Percentiles rank a stretch among this genome's conserved stretches.
These are phyloP conservation scores for Uria aalge DNA, from an alignment of 2,113 vertebrate species.

Conservation along the genomic window DNA sequence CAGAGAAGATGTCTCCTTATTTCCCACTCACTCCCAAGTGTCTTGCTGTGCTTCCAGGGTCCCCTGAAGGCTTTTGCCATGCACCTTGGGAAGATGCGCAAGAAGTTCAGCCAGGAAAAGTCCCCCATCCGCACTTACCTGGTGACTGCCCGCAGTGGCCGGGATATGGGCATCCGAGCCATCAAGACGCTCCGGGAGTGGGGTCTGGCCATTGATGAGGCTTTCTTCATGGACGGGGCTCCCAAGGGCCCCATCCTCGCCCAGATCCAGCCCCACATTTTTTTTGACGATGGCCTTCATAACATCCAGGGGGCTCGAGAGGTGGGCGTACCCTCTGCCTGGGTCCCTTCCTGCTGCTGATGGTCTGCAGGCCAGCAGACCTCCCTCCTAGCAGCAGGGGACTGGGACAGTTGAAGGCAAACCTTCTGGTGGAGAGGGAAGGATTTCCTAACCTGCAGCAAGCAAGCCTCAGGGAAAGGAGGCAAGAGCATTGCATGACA, in stretches of 20 bases:
- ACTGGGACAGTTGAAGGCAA: background rate
- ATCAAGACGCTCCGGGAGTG: slow-evolving; percentile 67
- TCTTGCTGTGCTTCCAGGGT: slow-evolving; percentile 55
- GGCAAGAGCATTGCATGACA: background rate
- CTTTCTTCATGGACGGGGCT: slow-evolving; percentile 75
- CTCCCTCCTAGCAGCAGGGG: background rate
- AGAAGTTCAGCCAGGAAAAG: slow-evolving; percentile 59
- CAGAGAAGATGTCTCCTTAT: background rate
- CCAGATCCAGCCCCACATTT: slow-evolving; percentile 74
- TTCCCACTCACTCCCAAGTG: background rate
- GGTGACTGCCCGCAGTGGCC: slow-evolving; percentile 59
- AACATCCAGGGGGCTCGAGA: slow-evolving; percentile 54
- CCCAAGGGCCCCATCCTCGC: slow-evolving; percentile 67
- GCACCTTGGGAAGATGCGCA: slow-evolving; percentile 69
- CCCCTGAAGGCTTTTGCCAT: slow-evolving; percentile 73
- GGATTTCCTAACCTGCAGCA: background rate
- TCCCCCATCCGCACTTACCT: slow-evolving; percentile 71
- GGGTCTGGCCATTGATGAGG: slow-evolving; percentile 71
- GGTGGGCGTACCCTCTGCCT: slow-evolving; percentile 58
- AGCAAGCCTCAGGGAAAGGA: background rate
- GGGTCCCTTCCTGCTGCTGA: slow-evolving; percentile 54
- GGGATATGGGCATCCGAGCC: slow-evolving; percentile 66
- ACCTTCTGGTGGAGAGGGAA: background rate
- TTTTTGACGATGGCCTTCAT: slow-evolving; percentile 67
- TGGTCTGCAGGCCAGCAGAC: background rate